These are phyloP conservation scores for Bubo scandiacus DNA, from an alignment of 2,113 vertebrate species.

Conservation along the genomic window DNA sequence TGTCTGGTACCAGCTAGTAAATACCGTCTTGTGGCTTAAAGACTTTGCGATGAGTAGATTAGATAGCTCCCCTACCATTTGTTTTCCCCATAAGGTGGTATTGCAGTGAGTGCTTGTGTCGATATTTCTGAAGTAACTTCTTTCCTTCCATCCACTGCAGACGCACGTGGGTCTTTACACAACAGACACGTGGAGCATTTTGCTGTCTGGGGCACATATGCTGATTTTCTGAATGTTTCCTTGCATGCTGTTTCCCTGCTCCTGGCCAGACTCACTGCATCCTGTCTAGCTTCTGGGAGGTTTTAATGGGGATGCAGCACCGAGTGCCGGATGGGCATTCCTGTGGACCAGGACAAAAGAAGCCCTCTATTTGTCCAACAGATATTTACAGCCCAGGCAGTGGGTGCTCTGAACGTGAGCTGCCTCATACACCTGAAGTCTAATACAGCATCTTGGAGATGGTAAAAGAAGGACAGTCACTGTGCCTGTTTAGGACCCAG, in stretches of 20 bases:
- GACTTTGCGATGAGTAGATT: background rate
- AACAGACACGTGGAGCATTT: background rate
- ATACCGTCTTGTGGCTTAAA: conserved; percentile 28
- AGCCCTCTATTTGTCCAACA: background rate
- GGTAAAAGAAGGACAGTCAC: background rate
- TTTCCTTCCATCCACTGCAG: background rate
- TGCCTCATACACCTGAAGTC: background rate
- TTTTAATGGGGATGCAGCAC: background rate
- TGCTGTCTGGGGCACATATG: background rate
- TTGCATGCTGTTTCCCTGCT: background rate
- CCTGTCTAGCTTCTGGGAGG: background rate
- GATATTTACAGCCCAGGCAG: background rate
- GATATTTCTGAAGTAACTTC: background rate
- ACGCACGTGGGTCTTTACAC: background rate
- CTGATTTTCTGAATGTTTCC: background rate
- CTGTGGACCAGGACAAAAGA: background rate
- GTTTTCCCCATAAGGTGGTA: background rate
- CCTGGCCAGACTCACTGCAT: background rate
- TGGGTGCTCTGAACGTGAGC: background rate
- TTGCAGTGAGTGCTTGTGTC: background rate
- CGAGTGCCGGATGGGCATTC: background rate
- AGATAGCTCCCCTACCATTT: conserved; percentile 1
- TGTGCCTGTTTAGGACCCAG: background rate
- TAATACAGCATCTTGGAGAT: background rate
- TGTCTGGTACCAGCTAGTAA: conserved; percentile 61